Evolutionary conservation across 1,140 invertebrate genomes (phyloP).

Genomic region (Eriocheir sinensis): DNA sequence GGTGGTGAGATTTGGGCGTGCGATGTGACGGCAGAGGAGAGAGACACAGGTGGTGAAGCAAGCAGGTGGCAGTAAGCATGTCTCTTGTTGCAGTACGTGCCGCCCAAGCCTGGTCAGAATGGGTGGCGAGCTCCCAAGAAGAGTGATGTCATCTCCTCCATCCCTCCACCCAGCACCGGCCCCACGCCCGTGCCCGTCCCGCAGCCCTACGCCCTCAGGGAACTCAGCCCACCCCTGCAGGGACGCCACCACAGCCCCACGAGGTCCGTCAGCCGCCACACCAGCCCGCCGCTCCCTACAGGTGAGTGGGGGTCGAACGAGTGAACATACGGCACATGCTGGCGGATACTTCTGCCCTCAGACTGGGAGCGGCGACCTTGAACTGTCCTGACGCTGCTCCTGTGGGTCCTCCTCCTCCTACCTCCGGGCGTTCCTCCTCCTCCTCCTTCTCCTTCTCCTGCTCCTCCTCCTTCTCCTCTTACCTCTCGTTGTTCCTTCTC

Average conservation of each 20-base stretch:
- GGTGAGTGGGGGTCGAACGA: conserved; percentile 3
- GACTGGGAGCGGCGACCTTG: background rate
- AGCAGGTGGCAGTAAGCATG: background rate
- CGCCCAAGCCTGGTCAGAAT: conserved; percentile 76
- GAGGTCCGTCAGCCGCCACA: conserved; percentile 46
- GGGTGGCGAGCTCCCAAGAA: conserved; percentile 78
- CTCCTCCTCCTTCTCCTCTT: too few species aligned
- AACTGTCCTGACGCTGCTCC: background rate
- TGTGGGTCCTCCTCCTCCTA: background rate
- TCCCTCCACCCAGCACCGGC: conserved; percentile 75
- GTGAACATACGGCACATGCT: too few species aligned
- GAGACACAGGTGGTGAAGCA: too few species aligned
- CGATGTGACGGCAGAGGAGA: too few species aligned
- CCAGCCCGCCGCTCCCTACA: conserved; percentile 62
- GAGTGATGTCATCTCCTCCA: conserved; percentile 79
- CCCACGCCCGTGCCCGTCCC: conserved; percentile 53
- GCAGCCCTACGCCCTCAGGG: conserved; percentile 21
- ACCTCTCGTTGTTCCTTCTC: too few species aligned
- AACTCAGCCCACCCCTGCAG: conserved; percentile 56
- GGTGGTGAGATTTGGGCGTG: too few species aligned
- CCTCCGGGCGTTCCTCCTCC: too few species aligned
- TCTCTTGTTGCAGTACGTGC: conserved; percentile 82
- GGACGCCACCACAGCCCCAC: conserved; percentile 61
- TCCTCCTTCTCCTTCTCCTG: too few species aligned
- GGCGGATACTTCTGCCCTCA: too few species aligned